Percentiles rank a stretch among this genome's conserved stretches.
These are phyloP conservation scores for Silurus glanis DNA, from an alignment of 2,113 vertebrate species.

Conservation along the genomic window DNA sequence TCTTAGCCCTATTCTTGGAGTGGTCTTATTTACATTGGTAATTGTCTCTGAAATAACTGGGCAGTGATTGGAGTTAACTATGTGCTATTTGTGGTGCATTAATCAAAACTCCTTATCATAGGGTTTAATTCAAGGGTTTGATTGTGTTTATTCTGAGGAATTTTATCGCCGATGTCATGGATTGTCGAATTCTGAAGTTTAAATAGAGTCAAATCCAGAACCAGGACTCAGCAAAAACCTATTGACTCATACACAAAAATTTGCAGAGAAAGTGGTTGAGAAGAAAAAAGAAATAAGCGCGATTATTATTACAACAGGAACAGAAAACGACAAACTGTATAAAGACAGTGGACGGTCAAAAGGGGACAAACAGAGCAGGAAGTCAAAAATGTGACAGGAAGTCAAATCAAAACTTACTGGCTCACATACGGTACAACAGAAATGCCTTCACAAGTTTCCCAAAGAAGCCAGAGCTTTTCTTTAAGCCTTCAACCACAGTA, in stretches of 20 bases:
- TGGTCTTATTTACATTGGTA: constrained; percentile 20
- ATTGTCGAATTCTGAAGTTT: neutral
- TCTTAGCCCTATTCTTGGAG: neutral
- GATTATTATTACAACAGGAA: neutral
- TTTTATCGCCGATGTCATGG: neutral
- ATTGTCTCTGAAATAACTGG: constrained; percentile 7
- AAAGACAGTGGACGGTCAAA: neutral
- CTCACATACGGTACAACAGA: neutral
- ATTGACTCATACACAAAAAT: neutral
- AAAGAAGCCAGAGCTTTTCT: neutral
- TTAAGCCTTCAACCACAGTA: neutral
- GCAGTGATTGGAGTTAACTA: neutral
- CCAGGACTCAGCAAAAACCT: neutral
- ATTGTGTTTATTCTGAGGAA: neutral
- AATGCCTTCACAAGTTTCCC: neutral
- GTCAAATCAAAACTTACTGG: neutral
- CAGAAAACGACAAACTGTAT: neutral
- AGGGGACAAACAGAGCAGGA: neutral
- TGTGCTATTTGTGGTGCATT: neutral
- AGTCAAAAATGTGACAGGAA: neutral
- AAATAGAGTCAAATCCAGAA: neutral
- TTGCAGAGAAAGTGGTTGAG: neutral
- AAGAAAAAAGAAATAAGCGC: neutral
- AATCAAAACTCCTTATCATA: neutral
- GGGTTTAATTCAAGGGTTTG: neutral